Evolutionary conservation across 2,113 vertebrate species (phyloP).

Genomic region (Muntiacus reevesi): DNA sequence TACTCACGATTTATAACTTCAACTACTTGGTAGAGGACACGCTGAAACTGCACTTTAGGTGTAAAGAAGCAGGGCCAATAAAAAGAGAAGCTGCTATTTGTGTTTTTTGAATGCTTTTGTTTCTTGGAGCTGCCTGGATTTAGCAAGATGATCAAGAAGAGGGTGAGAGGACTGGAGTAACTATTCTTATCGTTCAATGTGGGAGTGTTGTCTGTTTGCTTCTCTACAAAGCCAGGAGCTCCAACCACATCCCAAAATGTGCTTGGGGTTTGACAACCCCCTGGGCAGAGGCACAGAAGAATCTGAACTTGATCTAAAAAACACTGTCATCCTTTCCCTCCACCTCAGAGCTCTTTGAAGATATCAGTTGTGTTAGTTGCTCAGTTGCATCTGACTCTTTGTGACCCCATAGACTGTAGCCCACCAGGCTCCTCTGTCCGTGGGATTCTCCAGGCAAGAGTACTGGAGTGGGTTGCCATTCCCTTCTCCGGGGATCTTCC

Average conservation of each 20-base stretch:
- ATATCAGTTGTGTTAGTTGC: background rate
- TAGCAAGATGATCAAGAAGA: slow-evolving; percentile 10
- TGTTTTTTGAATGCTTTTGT: background rate
- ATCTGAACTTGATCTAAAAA: background rate
- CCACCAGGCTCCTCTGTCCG: background rate
- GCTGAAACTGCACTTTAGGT: background rate
- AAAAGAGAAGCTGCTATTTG: background rate
- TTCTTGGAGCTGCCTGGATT: background rate
- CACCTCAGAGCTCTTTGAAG: background rate
- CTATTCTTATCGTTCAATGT: slow-evolving; percentile 35
- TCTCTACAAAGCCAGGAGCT: slow-evolving; percentile 1
- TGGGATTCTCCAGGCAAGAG: background rate
- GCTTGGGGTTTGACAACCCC: background rate
- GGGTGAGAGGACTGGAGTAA: background rate
- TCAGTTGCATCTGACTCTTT: background rate
- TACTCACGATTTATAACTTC: background rate
- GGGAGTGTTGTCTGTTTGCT: slow-evolving; percentile 30
- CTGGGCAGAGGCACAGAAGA: background rate
- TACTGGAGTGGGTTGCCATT: background rate
- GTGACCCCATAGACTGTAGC: accelerated
- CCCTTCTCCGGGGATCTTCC: background rate
- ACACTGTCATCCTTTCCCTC: background rate
- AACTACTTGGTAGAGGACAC: background rate
- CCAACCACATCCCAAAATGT: background rate
- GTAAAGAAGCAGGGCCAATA: background rate